Base-by-base conservation (phyloP, 2,113 vertebrate genomes). In the Gavia stellata region DNA sequence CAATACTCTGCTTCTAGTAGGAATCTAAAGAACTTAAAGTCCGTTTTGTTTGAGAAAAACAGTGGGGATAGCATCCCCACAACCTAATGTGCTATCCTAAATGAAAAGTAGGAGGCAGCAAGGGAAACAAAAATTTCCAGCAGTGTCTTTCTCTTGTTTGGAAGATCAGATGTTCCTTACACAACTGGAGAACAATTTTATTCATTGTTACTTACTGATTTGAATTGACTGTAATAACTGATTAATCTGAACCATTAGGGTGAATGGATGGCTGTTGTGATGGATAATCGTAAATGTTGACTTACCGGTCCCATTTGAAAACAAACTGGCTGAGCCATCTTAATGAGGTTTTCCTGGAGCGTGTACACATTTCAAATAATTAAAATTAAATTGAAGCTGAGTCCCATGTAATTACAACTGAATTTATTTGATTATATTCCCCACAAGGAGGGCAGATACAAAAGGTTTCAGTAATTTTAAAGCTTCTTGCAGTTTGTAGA, bases 301-400 rank as follows among this genome's bases (percentile, higher is more conserved):
- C 96, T 98, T 91, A 91, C 70, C 1, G 1, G 91, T 95, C 93
- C 90, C 55, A 10, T 84, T 94, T 97, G 95, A 92, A 97, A 98
- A 97, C 86, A 93, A 95, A 92, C 86, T 89, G 75, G 77, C 96
- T 97, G 86, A 95, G 84, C 83, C 88, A 90, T 66, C 94, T 84
- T 97, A 97, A 97, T 97, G 95, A 98, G 94, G 52, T 95, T 96
- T 97, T 95, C 80, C 95, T 96, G 96, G 94, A 96, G 90, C 88
- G 95, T 97, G 96, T 97, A 96, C 97, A 97, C 86, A 86, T 97
- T 97, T 96, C 97, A 97, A 97, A 97, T 97, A 98, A 97, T 98
- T 97, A 96, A 98, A 97, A 97, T 96, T 95, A 96, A 98, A 97
- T 97, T 96, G 90, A 96, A 97, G 97, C 95, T 88, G 90, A 94